Evolutionary conservation across 1,140 invertebrate species (phyloP), one percentile per base, ranked within the genome.

Genomic region (Eupeodes corollae): DNA sequence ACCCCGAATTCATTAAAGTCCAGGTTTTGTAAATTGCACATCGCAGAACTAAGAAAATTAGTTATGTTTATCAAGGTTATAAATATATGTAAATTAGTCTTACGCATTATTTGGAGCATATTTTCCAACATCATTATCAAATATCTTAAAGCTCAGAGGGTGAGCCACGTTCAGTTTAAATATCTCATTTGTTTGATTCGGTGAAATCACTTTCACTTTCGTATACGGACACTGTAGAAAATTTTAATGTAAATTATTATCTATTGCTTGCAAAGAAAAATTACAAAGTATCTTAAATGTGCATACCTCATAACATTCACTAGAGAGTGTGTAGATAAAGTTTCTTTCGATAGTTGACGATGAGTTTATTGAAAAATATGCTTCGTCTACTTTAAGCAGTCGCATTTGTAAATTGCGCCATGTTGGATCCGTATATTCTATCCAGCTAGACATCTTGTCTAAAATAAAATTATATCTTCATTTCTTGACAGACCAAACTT

Each of bases 1-100:
- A 86, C 75, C 6, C 86, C 85, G 58, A 84, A 88, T 67, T 87
- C 75, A 12, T 79, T 79, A 49, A 86, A 58, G 39, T 77, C 68
- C 55, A 11, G 82, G 48, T 56, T 83, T 73, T 60, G 81, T 80
- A 47, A 72, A 50, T 21, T 75, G 42, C 52, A 67, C 47, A 61
- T 40, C 5, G 39, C 18, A 15, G 35, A 26, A 34, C 39, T 48
- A 45, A 34, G 41, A 46, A 6, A 42, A 44, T 48, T 46, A 46
- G 46, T 57, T 52, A 3, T 50, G 9, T 13, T 13, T 52, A 6
- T 49, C 42, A 38, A 70, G 39, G 44, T 71, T 51, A n/a, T 47
- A 44, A 43, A 47, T 57, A 80, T 80, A 51, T 77, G 57, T 18
- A 79, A 42, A 70, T 59, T 58, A 75, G 75, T 51, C 64, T 67